A percentile compares a stretch with the other conserved stretches of the same genome.
These are phyloP conservation scores for Bombus impatiens DNA, from an alignment of 1,140 invertebrate genomes.

Conservation along the genomic window DNA sequence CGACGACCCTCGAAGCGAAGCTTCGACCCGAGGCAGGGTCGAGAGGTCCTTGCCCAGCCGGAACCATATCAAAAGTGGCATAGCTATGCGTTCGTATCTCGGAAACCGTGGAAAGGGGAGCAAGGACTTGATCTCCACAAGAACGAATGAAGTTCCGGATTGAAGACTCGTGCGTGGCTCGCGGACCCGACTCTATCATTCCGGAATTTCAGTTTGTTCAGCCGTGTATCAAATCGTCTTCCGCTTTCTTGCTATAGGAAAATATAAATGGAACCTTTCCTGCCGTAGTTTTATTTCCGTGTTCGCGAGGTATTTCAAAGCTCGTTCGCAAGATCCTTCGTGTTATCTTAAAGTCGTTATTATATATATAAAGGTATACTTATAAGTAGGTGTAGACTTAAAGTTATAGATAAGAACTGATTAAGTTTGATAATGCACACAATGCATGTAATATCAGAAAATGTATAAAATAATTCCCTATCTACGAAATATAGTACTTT, in stretches of 20 bases:
- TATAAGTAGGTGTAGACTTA: no score
- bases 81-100: slow-evolving; percentile 47
- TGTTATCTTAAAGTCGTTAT: no score
- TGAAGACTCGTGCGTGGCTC: slow-evolving; percentile 7
- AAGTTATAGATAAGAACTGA: no score
- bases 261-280: neutral
- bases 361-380: no score
- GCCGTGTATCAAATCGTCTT: neutral
- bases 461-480: no score
- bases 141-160: slow-evolving; percentile 46
- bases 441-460: no score
- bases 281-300: neutral
- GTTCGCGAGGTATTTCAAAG: no score
- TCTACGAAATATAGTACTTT: no score
- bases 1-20: slow-evolving; percentile 54
- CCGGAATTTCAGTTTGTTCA: neutral
- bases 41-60: slow-evolving; percentile 65
- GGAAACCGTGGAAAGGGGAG: slow-evolving; percentile 53
- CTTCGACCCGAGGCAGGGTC: slow-evolving; percentile 61
- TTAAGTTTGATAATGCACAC: no score
- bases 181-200: neutral
- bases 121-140: slow-evolving; percentile 48
- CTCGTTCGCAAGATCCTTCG: no score
- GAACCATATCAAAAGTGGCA: slow-evolving; percentile 68
- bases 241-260: neutral